Percentiles rank a stretch among this genome's conserved stretches.
These are phyloP conservation scores for Anoplius nigerrimus DNA, from an alignment of 2,888 invertebrate species.

Conservation along the genomic window DNA sequence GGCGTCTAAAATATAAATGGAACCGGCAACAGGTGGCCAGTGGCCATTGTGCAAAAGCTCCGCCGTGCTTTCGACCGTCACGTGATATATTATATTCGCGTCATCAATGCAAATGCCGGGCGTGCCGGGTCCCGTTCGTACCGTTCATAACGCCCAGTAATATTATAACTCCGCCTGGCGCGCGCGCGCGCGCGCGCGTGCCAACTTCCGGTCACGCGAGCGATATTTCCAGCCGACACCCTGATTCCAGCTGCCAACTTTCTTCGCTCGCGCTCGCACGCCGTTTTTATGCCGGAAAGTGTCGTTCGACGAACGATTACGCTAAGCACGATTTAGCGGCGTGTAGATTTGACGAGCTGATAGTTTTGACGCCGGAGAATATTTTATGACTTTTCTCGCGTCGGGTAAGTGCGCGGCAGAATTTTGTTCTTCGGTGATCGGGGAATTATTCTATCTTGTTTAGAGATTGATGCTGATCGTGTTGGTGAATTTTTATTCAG, in stretches of 20 bases:
- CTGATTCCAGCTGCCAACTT: neutral
- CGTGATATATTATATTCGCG: slow-evolving; percentile 70
- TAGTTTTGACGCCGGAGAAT: no score
- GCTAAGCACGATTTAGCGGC: no score
- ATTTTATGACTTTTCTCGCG: no score
- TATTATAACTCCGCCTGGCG: slow-evolving; percentile 49
- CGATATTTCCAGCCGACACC: slow-evolving; percentile 24
- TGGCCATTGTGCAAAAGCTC: slow-evolving; percentile 68
- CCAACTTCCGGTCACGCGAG: slow-evolving; percentile 41
- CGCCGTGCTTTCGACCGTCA: slow-evolving; percentile 55
- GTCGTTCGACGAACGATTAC: no score
- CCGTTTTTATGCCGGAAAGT: no score
- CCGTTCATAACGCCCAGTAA: slow-evolving; percentile 62
- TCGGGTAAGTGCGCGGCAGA: no score
- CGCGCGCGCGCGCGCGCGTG: slow-evolving; percentile 19
- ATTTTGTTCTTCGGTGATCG: no score
- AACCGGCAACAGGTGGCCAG: slow-evolving; percentile 74
- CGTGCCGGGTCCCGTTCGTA: slow-evolving; percentile 69
- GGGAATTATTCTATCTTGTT: no score
- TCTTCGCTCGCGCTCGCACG: neutral
- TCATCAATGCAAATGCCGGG: slow-evolving; percentile 71
- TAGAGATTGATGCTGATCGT: no score
- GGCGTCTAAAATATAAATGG: slow-evolving; percentile 71
- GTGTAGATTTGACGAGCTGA: no score
- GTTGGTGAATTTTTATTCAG: no score